Evolutionary conservation across 2,888 invertebrate genomes (phyloP), one percentile per base, ranked within the genome.

Genomic region (Hydroisotoma schaefferi): DNA sequence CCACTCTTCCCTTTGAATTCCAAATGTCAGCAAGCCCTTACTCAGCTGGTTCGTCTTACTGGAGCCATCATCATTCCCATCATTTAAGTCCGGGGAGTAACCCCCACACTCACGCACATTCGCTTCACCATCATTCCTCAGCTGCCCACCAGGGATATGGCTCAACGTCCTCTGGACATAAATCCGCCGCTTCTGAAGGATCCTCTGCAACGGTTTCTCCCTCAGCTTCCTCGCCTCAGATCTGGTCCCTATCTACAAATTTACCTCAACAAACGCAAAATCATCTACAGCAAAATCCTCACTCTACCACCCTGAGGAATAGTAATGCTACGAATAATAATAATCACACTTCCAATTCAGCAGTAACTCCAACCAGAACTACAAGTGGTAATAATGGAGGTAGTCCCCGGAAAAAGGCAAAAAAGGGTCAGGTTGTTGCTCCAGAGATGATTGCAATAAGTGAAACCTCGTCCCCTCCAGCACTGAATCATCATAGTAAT

Each of bases 61-160:
- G 69, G 68, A 58, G 63, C 48, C 62, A 62, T 48, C 68, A 70
- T 44, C 67, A 66, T 40, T 40, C 40, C 38, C 59, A 60, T 28
- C 56, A 63, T 28, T 10, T 33, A 15, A 33, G 33, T 15, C 33
- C 8, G 12, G 23, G 23, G 3, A 18, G 43, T 29, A n/a, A 43
- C 51, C 2, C 23, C n/a, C 29, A 46, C 33, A 26, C 6, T 37
- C 26, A 57, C 40, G 12, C 43, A 33, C 48, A 55, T 27, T 27
- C 4, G n/a, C 18, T 49, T 23, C 49, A 55, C 51, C 26, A 59
- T 54, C 22, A 51, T 51, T 20, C 40, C 54, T 20, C 57, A 54
- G 5, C 62, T 55, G 8, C 57, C 62, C 33, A 44, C 57, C 20
- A 51, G 43, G 26, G 40, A 20, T 40, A 40, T 40, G n/a, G n/a